Evolutionary conservation across 2,113 vertebrate genomes (phyloP).

Genomic region (Riparia riparia): DNA sequence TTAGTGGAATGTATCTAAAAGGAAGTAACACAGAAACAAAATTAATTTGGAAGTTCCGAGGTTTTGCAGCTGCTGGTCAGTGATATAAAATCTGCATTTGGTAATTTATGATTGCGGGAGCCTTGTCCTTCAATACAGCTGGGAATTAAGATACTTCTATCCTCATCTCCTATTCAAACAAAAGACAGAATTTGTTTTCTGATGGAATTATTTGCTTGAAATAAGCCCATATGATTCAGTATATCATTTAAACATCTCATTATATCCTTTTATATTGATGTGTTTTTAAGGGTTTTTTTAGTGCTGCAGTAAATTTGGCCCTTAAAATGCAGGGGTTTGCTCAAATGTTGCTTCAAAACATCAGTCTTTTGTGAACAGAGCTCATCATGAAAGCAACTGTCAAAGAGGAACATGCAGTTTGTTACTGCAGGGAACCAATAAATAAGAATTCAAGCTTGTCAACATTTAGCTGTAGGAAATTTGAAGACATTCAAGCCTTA

Average conservation of each 20-base stretch:
- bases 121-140: not conserved
- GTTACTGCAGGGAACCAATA: constrained; percentile 52
- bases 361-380: constrained; percentile 12
- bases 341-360: not conserved
- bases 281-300: not conserved
- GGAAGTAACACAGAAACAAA: not conserved
- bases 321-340: not conserved
- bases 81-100: not conserved
- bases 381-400: constrained; percentile 6
- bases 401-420: constrained; percentile 26
- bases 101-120: not conserved
- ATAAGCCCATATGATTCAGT: not conserved
- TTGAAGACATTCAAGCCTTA: constrained; percentile 49
- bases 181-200: not conserved
- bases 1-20: not conserved
- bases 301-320: not conserved
- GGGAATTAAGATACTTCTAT: not conserved
- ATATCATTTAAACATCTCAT: not conserved
- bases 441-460: constrained; percentile 63
- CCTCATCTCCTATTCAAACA: not conserved
- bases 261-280: not conserved
- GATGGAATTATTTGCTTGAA: not conserved
- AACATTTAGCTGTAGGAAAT: constrained; percentile 63
- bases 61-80: not conserved
- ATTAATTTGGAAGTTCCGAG: not conserved